A percentile compares a stretch with the other conserved stretches of the same genome.
Conservation (phyloP, 2,113 vertebrate species). For the Symphodus melops region DNA sequence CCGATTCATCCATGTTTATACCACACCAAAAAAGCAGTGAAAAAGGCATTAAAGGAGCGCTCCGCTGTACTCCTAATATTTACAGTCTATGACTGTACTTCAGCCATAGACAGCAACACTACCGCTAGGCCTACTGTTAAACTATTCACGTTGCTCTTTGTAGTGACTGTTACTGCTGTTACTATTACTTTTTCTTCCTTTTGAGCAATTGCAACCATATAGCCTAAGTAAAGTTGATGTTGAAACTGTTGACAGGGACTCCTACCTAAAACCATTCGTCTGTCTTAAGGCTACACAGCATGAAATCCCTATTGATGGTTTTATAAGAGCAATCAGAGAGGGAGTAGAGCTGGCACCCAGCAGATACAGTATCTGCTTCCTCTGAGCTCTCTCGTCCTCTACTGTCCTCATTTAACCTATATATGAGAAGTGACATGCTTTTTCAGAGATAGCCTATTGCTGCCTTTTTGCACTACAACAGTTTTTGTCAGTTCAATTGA, state of each 20-base stretch:
- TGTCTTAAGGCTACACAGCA: slow-evolving; percentile 4
- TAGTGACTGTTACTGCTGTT: no score
- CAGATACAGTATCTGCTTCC: slow-evolving; percentile 64
- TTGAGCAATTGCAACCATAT: background rate
- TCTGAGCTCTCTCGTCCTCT: slow-evolving; percentile 1
- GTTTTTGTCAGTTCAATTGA: slow-evolving; percentile 33
- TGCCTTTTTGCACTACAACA: slow-evolving; percentile 35
- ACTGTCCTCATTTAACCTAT: slow-evolving; percentile 23
- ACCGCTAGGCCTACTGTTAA: no score
- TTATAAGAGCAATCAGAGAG: slow-evolving; percentile 70
- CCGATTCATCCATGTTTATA: no score
- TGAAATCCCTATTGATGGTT: slow-evolving; percentile 5
- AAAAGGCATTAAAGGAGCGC: no score
- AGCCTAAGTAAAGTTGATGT: background rate
- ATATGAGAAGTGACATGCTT: background rate
- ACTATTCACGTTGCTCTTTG: no score
- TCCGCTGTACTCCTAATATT: no score
- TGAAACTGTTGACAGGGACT: slow-evolving; percentile 2
- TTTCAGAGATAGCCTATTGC: slow-evolving; percentile 15
- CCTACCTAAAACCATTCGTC: slow-evolving; percentile 17
- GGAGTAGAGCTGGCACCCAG: slow-evolving; percentile 46
- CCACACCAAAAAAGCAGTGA: no score
- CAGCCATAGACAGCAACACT: no score
- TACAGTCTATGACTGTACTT: no score
- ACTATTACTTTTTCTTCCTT: no score